These are phyloP conservation scores for Actenoides hombroni DNA, from an alignment of 2,113 vertebrate species.

Conservation along the genomic window DNA sequence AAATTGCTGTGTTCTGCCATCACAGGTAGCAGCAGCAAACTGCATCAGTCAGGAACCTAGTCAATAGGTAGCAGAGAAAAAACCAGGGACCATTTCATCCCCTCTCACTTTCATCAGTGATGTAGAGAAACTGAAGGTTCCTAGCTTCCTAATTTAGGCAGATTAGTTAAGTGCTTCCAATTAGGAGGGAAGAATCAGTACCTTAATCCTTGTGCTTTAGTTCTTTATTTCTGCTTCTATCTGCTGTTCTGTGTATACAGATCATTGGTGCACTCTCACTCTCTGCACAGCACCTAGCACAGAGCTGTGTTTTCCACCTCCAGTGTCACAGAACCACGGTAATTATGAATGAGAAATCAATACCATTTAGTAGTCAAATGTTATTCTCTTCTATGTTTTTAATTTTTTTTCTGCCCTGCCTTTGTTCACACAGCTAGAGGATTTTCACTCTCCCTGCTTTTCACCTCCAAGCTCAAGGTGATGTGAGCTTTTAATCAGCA, in stretches of 20 bases:
- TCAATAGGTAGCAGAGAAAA: neutral
- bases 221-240: neutral
- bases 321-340: neutral
- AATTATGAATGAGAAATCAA: neutral
- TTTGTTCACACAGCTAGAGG: neutral
- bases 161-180: neutral
- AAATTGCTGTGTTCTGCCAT: rapidly evolving
- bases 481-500: slow-evolving; percentile 14
- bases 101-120: neutral
- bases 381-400: neutral
- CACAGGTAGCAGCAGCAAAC: neutral
- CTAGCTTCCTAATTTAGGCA: neutral
- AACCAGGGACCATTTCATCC: neutral
- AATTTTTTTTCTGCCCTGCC: neutral
- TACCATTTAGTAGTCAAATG: neutral
- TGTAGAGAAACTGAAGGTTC: neutral
- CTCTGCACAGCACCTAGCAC: neutral
- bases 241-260: neutral
- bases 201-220: neutral
- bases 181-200: neutral
- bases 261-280: rapidly evolving
- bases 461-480: neutral
- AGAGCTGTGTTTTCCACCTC: neutral
- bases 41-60: neutral
- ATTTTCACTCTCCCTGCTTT: neutral